These are phyloP conservation scores for Antechinus stuartii DNA, from an alignment of 2,113 vertebrate species.

Conservation along the genomic window DNA sequence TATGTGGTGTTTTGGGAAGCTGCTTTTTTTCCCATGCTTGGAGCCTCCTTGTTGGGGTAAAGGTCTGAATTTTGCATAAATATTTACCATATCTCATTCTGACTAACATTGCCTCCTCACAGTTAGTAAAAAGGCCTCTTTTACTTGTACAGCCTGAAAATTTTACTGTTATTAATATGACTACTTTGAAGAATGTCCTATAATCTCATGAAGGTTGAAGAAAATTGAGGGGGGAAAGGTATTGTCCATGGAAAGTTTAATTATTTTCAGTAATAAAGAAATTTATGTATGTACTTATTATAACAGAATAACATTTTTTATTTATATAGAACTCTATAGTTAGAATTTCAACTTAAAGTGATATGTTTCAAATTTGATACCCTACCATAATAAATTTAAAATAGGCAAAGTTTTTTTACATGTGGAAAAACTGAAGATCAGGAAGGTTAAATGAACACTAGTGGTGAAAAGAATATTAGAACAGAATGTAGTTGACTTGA, in stretches of 20 bases:
- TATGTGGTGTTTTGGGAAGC: conserved; percentile 69
- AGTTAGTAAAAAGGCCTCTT: not conserved
- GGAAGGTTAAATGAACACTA: not conserved
- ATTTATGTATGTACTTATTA: not conserved
- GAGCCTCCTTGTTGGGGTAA: conserved; percentile 72
- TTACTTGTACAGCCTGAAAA: not conserved
- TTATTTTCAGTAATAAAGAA: not conserved
- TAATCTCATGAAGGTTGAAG: accelerated
- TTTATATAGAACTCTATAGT: not conserved
- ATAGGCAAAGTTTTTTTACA: not conserved
- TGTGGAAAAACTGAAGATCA: not conserved
- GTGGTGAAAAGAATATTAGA: not conserved
- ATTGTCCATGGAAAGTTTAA: not conserved
- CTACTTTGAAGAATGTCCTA: not conserved
- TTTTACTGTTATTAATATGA: not conserved
- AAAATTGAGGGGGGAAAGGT: accelerated
- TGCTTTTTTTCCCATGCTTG: conserved; percentile 79
- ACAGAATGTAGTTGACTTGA: not conserved
- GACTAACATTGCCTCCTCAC: conserved; percentile 32
- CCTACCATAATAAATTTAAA: not conserved
- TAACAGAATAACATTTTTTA: not conserved
- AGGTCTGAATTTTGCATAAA: conserved; percentile 80
- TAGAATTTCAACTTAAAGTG: not conserved
- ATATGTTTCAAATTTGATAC: not conserved
- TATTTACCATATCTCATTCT: conserved; percentile 73